Evolutionary conservation across 2,888 invertebrate genomes (phyloP).

Genomic region (Parelbella ahira): DNA sequence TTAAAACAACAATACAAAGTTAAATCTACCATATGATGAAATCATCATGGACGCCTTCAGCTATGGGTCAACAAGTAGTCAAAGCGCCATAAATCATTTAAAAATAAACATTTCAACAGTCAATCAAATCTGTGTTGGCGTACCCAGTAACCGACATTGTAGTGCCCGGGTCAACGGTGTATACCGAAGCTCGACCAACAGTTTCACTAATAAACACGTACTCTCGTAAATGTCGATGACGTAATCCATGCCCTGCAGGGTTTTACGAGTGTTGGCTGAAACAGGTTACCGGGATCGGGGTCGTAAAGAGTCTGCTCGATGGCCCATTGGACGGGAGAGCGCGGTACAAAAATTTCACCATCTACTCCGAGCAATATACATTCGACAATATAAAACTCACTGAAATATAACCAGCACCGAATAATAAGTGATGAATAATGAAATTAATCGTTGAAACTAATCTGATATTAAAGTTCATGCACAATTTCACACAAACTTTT

Average conservation of each 20-base stretch:
- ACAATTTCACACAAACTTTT: no score
- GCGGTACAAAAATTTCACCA: background rate
- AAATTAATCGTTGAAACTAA: no score
- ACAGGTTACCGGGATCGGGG: conserved; percentile 32
- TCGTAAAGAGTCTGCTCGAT: conserved; percentile 29
- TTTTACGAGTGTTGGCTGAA: conserved; percentile 31
- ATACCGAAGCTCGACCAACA: conserved; percentile 1
- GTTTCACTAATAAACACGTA: conserved; percentile 23
- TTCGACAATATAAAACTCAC: no score
- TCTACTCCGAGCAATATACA: no score
- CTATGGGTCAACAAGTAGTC: conserved; percentile 13
- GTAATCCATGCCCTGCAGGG: conserved; percentile 27
- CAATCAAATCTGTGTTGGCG: conserved; percentile 18
- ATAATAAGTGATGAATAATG: no score
- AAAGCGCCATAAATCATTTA: conserved; percentile 14
- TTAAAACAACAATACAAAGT: no score
- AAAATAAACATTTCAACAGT: conserved; percentile 20
- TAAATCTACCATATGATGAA: no score
- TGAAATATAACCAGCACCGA: no score
- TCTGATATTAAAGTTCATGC: no score
- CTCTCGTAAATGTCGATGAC: conserved; percentile 29
- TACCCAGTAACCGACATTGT: background rate
- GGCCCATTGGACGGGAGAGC: background rate
- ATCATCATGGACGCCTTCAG: conserved; percentile 8
- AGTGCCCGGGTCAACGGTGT: background rate